Base-by-base conservation (phyloP, 37 sponge, comb jelly and placozoan species). In the Crambe crambe region DNA sequence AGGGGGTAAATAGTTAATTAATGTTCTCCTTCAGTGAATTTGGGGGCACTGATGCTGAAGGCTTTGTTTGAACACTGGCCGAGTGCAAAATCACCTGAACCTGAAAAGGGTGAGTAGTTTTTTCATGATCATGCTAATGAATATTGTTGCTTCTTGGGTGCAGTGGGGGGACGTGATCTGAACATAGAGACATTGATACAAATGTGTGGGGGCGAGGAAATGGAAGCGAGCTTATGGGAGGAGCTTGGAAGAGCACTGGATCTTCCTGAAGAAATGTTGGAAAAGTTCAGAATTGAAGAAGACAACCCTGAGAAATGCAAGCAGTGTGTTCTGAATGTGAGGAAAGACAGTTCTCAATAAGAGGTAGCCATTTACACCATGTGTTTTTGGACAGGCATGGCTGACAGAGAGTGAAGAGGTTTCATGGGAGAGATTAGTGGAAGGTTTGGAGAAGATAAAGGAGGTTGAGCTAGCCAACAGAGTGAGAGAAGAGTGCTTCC, bases 51-150 rank as follows among this genome's bases (percentile, higher is more conserved):
- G 36, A 70, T 75, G 68, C 40, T 92, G 72, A 51, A 69, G 38
- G 92, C 92, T 56, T 68, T 92, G 25, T 92, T 87, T 69, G 92
- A 92, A 44, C 84, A 92, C 81, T 92, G 92, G 92, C 80, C 92
- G 2, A 78, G 67, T 32, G 38, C 82, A 37, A 73, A 63, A 15
- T 60, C 74, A 39, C 69, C 67, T 34, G 69, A 38, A 76, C 39
- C 42, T 20, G 47, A 37, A 25, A 72, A 56, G 39, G 54, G 65
- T 29, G 10, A 56, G 59, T 36, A 30, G 3, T 70, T 40, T 3
- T 37, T 40, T 3, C 22, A 3, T 4, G n/a, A n/a, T n/a, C n/a
- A n/a, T n/a, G 18, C 39, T 68, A 18, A 18, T 35, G 12, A 34
- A 37, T 5, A 31, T 68, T 31, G 6, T 10, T 27, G 17, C 39